Percentiles rank a stretch among this genome's conserved stretches.
Conservation (phyloP, 2,113 vertebrate genomes). For the Gymnocephalus cernua region DNA sequence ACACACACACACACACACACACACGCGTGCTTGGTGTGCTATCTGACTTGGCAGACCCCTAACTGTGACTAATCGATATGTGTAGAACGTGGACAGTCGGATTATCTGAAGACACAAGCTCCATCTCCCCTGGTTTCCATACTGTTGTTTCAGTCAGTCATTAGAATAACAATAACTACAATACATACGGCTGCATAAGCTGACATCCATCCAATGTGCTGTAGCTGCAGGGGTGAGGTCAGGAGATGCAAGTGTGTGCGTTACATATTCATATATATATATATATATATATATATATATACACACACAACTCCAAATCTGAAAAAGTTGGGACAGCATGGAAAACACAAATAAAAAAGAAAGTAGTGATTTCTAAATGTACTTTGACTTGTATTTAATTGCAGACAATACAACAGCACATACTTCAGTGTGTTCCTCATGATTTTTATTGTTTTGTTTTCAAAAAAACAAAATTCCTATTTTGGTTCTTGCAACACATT, state of each 20-base stretch:
- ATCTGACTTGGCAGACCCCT: constrained; percentile 80
- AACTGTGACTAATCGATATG: constrained; percentile 78
- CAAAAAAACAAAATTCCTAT: too few relatives aligned
- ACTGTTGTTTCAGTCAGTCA: constrained; percentile 78
- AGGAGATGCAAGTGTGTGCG: constrained; percentile 38
- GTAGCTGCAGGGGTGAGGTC: constrained; percentile 71
- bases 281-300: too few relatives aligned
- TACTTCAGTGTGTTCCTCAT: too few relatives aligned
- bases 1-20: constrained; percentile 13
- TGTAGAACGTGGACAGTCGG: constrained; percentile 67
- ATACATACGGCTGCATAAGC: constrained; percentile 70
- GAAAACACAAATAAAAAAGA: too few relatives aligned
- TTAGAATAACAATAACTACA: constrained; percentile 83
- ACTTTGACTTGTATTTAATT: too few relatives aligned
- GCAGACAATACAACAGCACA: too few relatives aligned
- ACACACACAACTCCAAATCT: too few relatives aligned
- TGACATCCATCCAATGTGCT: constrained; percentile 76
- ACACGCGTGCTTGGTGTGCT: constrained; percentile 53
- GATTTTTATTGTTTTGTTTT: too few relatives aligned
- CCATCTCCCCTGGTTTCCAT: constrained; percentile 63
- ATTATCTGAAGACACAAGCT: constrained; percentile 76
- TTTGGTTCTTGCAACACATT: too few relatives aligned
- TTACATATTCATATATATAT: too few relatives aligned
- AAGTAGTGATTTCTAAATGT: too few relatives aligned
- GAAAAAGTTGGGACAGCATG: too few relatives aligned